These are phyloP conservation scores for Pelecanus crispus DNA, from an alignment of 2,113 vertebrate genomes.

Conservation along the genomic window DNA sequence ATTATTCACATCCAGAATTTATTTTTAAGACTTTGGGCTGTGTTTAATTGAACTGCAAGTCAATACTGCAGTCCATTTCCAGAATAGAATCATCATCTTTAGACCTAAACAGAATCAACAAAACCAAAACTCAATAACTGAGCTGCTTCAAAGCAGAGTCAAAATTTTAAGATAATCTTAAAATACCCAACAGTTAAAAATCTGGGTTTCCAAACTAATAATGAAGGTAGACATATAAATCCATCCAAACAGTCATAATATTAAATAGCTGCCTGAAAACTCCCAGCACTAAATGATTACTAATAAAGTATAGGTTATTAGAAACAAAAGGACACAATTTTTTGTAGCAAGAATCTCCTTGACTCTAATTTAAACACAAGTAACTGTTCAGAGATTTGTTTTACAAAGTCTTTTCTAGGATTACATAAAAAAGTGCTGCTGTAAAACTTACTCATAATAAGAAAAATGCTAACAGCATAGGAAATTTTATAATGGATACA, in stretches of 20 bases:
- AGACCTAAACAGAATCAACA: neutral
- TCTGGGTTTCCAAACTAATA: neutral
- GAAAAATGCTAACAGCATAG: neutral
- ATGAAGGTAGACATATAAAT: neutral
- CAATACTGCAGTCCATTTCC: neutral
- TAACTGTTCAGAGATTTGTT: neutral
- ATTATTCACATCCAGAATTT: neutral
- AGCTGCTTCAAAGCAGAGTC: neutral
- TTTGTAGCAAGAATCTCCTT: neutral
- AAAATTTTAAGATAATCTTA: neutral
- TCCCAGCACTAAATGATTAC: neutral
- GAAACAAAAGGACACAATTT: neutral
- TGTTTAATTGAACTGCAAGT: neutral
- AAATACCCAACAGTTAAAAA: neutral
- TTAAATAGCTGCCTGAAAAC: neutral
- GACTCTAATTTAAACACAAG: neutral
- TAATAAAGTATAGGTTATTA: neutral
- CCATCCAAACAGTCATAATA: neutral
- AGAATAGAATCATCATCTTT: neutral
- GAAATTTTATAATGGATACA: neutral
- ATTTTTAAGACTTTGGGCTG: neutral
- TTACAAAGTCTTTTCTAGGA: neutral
- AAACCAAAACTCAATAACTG: neutral
- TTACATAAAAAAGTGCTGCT: neutral
- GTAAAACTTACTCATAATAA: neutral